Base-by-base conservation (phyloP, 2,888 invertebrate genomes). In the Chironomus riparius region DNA sequence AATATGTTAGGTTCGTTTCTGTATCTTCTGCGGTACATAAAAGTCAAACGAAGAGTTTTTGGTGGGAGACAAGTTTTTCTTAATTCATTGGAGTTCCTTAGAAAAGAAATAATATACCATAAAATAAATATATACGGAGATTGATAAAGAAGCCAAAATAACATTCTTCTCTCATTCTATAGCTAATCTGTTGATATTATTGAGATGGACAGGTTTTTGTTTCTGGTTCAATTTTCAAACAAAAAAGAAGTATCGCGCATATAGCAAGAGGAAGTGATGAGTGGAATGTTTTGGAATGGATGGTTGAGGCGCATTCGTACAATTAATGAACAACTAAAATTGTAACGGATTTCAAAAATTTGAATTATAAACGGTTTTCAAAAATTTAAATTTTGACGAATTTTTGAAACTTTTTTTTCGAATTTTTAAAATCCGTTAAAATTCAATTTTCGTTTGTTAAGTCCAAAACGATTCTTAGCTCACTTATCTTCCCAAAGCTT, bases 181-280 rank as follows among this genome's bases (percentile, higher is more conserved):
- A 15, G 50, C 50, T 50, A 50, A 50, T 50, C 50, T 50, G 50
- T 65, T 65, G 65, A 74, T 74, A 68, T 74, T 47, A 68, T 68
- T 74, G 22, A 56, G 74, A 74, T 38, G 74, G 74, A 74, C 74
- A 68, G 74, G 74, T 74, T 74, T 74, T 22, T 74, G 50, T 68
- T 74, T 74, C 74, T 65, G 68, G 74, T 74, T 74, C 68, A 74
- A 68, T 68, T 73, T 74, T 68, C 7, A 15, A 50, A n/a, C 7
- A 50, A n/a, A 48, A 48, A 48, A 48, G n/a, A 48, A 28, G 10
- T 2, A 38, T 38, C 38, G 38, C 38, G 38, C 38, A 10, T 38
- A 38, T 38, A 38, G 7, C 10, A 1, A 38, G 38, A 12, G 38
- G 50, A 50, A 47, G 38, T 38, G 38, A 38, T 38, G 38, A 10